Conservation (phyloP, 2,888 invertebrate genomes). For the Eurytoma adleriae region DNA sequence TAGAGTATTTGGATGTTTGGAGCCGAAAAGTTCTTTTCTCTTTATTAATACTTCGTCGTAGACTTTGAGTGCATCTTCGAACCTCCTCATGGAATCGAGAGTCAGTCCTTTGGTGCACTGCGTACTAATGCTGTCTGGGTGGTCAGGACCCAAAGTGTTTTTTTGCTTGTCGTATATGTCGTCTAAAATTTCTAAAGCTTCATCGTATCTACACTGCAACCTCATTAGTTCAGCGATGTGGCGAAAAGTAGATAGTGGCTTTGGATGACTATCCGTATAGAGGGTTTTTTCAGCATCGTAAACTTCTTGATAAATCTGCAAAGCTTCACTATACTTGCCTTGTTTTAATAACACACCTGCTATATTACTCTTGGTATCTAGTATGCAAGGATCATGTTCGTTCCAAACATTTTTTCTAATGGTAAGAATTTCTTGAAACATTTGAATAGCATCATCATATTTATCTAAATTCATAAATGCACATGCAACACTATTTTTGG, state of each 20-base stretch:
- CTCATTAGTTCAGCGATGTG: neutral
- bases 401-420: neutral
- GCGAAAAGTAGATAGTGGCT: neutral
- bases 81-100: neutral
- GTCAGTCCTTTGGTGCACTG: neutral
- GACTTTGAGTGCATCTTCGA: slow-evolving; percentile 4
- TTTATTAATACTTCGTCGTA: slow-evolving; percentile 8
- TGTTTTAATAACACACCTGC: neutral
- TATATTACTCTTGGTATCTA: slow-evolving; percentile 1
- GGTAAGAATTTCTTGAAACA: neutral
- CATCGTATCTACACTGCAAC: neutral
- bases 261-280: neutral
- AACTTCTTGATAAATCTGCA: neutral
- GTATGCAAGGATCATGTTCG: neutral
- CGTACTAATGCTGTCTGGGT: neutral
- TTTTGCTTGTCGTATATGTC: neutral
- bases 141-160: neutral
- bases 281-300: neutral
- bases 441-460: neutral
- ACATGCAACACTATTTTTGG: neutral
- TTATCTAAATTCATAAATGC: neutral
- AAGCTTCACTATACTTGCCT: neutral
- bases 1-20: neutral
- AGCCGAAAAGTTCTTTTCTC: slow-evolving; percentile 2
- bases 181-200: neutral